Percentiles rank a stretch among this genome's conserved stretches.
These are phyloP conservation scores for Mycalesis mineus DNA, from an alignment of 2,888 invertebrate genomes.

Conservation along the genomic window DNA sequence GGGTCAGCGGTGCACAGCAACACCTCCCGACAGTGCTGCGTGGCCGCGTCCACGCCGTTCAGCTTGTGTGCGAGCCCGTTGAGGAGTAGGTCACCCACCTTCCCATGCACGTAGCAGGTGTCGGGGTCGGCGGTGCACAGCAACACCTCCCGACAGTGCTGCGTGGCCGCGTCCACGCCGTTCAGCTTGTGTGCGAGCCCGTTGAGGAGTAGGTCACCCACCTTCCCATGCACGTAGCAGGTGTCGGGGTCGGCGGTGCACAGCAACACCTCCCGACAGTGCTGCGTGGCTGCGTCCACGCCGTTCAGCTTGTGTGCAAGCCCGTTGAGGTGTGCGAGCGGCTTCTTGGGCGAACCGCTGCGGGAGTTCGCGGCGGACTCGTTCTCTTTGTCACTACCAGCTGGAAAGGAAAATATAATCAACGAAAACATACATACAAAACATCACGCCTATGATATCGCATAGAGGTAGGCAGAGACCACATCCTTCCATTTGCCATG, in stretches of 20 bases:
- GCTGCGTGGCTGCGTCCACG: constrained; percentile 49
- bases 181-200: no score
- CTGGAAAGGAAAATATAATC: constrained; percentile 40
- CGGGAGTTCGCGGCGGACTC: constrained; percentile 67
- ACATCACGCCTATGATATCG: no score
- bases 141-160: constrained; percentile 71
- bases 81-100: constrained; percentile 37
- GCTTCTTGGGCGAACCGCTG: constrained; percentile 64
- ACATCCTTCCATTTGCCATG: no score
- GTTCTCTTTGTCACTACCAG: constrained; percentile 84
- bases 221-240: constrained; percentile 86
- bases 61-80: no score
- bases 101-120: constrained; percentile 87
- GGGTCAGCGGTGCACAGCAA: no score
- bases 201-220: constrained; percentile 19
- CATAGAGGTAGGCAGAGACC: no score
- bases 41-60: no score
- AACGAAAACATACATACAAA: no score
- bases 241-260: constrained; percentile 83
- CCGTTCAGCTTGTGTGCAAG: constrained; percentile 50
- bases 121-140: constrained; percentile 84
- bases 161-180: no score
- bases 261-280: constrained; percentile 75
- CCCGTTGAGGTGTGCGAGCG: constrained; percentile 53
- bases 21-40: no score